phyloP scores from a whole-genome alignment of 2,113 vertebrate genomes.

The Engraulis encrasicolus region DNA sequence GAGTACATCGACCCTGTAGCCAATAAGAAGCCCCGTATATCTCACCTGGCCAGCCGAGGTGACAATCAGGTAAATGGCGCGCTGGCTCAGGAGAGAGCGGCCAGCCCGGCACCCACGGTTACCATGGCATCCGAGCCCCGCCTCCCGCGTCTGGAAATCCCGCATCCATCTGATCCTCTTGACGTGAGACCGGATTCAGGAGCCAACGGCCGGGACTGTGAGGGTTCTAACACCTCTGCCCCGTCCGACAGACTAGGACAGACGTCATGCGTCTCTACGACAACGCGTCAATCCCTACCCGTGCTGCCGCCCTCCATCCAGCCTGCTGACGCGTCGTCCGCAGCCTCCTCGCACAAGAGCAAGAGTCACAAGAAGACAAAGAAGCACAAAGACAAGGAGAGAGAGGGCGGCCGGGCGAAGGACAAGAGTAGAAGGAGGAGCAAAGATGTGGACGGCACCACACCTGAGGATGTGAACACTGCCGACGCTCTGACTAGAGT shows the following conservation, averaged over 20 bases:
- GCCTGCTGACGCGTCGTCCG: slow-evolving; percentile 43
- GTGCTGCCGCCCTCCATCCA: slow-evolving; percentile 32
- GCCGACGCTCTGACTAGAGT: slow-evolving; percentile 63
- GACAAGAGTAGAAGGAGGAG: slow-evolving; percentile 52
- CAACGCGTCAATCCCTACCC: slow-evolving; percentile 65
- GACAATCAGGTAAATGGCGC: slow-evolving; percentile 85
- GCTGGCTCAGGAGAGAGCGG: slow-evolving; percentile 43
- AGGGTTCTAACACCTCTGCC: not conserved
- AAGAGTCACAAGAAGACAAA: slow-evolving; percentile 91
- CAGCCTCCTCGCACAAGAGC: slow-evolving; percentile 62
- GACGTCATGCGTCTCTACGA: slow-evolving; percentile 59
- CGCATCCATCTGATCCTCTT: not conserved
- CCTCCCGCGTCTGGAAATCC: not conserved
- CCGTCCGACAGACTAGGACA: not conserved
- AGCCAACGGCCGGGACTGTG: not conserved
- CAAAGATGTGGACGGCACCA: slow-evolving; percentile 58
- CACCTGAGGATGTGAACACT: slow-evolving; percentile 37
- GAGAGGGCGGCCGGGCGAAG: slow-evolving; percentile 77
- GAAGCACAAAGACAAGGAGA: slow-evolving; percentile 91
- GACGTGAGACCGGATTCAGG: not conserved
- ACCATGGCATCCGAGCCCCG: not conserved
- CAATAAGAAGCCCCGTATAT: slow-evolving; percentile 94
- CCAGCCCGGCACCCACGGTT: not conserved
- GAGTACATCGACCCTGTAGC: slow-evolving; percentile 91
- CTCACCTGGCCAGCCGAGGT: slow-evolving; percentile 83